A percentile compares a stretch with the other conserved stretches of the same genome.
Evolutionary conservation across 2,888 invertebrate genomes (phyloP).

Genomic region (Phalera bucephala): DNA sequence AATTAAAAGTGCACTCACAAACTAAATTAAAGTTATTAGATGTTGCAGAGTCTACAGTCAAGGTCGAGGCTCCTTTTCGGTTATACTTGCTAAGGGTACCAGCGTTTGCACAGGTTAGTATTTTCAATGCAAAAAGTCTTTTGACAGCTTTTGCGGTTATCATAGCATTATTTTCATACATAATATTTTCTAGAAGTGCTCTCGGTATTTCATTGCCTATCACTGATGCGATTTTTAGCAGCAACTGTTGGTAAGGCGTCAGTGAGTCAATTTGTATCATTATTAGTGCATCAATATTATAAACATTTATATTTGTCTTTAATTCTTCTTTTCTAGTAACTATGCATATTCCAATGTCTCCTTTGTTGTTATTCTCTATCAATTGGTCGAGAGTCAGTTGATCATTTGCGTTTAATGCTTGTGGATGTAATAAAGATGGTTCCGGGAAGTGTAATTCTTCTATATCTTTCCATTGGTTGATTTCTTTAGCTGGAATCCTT

Average conservation of each 20-base stretch:
- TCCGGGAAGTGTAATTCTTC: constrained; percentile 67
- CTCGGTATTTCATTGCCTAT: constrained; percentile 81
- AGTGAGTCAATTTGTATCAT: constrained; percentile 83
- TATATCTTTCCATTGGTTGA: constrained; percentile 38
- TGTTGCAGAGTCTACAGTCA: constrained; percentile 23
- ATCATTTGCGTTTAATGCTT: constrained; percentile 55
- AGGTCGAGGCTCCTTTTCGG: constrained; percentile 31
- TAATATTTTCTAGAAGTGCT: constrained; percentile 75
- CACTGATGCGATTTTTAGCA: constrained; percentile 84
- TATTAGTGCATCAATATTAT: constrained; percentile 72
- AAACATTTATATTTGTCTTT: constrained; percentile 58
- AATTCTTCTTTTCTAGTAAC: constrained; percentile 61
- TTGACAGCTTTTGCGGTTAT: constrained; percentile 79
- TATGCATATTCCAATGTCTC: constrained; percentile 56
- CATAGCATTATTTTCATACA: constrained; percentile 76
- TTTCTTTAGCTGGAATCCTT: constrained; percentile 47
- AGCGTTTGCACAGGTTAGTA: constrained; percentile 78
- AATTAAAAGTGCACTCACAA: constrained; percentile 67
- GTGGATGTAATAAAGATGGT: constrained; percentile 48
- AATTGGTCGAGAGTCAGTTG: constrained; percentile 53
- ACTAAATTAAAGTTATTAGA: constrained; percentile 32
- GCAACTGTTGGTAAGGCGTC: constrained; percentile 82
- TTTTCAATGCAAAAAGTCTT: constrained; percentile 78
- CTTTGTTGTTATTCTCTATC: constrained; percentile 44
- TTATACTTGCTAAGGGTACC: constrained; percentile 33